phyloP scores from a whole-genome alignment of 2,888 invertebrate species.

The Gari tellinella region DNA sequence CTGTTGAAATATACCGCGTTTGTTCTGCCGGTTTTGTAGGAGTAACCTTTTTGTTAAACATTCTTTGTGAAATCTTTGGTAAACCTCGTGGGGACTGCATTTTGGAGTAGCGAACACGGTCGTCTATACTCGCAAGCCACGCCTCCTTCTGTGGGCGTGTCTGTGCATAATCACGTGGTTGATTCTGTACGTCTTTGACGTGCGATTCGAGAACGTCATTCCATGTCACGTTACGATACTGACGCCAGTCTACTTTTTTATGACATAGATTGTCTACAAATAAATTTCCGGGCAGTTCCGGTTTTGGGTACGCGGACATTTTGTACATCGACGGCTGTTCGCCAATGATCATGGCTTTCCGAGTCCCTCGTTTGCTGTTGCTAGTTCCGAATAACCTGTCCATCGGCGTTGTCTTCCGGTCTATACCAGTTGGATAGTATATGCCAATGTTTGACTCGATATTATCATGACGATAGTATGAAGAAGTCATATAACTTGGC shows the following conservation, averaged over 20 bases:
- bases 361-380: constrained; percentile 3
- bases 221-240: constrained; percentile 48
- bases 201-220: constrained; percentile 55
- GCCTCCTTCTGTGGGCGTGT: constrained; percentile 57
- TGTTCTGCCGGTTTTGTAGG: constrained; percentile 29
- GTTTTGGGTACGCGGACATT: constrained; percentile 9
- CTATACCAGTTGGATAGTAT: no score
- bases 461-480: no score
- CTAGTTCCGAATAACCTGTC: no score
- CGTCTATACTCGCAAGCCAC: constrained; percentile 56
- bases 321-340: constrained; percentile 49
- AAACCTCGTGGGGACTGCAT: constrained; percentile 31
- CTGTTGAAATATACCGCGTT: constrained; percentile 40
- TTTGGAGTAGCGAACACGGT: constrained; percentile 45
- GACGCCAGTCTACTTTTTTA: constrained; percentile 38
- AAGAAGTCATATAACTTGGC: no score
- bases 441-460: no score
- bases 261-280: constrained; percentile 56
- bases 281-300: constrained; percentile 47
- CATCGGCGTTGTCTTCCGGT: no score
- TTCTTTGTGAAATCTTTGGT: constrained; percentile 59
- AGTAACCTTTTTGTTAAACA: constrained; percentile 43
- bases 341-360: constrained; percentile 57
- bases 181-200: constrained; percentile 34
- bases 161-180: constrained; percentile 27